A percentile compares a stretch with the other conserved stretches of the same genome.
Conservation (phyloP, 1,140 invertebrate genomes). For the Drosophila azteca region DNA sequence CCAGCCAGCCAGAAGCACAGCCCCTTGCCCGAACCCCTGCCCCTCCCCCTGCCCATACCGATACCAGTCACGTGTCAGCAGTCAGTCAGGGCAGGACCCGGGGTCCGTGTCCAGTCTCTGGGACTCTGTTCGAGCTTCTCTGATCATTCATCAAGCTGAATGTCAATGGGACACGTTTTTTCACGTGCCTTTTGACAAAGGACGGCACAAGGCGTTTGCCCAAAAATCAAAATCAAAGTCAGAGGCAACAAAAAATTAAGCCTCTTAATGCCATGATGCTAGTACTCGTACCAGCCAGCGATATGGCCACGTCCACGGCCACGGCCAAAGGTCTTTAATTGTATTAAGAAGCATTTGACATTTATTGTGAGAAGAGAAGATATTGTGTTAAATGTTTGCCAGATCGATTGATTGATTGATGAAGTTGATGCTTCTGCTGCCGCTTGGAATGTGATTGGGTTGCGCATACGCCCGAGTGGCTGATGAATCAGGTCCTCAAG, state of each 20-base stretch:
- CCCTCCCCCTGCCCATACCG: neutral
- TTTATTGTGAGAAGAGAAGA: slow-evolving; percentile 51
- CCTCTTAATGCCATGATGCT: slow-evolving; percentile 64
- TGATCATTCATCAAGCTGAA: slow-evolving; percentile 80
- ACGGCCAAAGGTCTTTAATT: slow-evolving; percentile 59
- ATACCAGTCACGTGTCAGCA: slow-evolving; percentile 70
- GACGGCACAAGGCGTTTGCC: slow-evolving; percentile 39
- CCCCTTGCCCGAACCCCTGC: neutral
- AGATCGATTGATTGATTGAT: slow-evolving; percentile 65
- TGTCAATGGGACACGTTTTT: slow-evolving; percentile 79
- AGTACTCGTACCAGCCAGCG: slow-evolving; percentile 7
- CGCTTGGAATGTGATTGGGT: slow-evolving; percentile 15
- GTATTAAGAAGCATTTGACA: slow-evolving; percentile 67
- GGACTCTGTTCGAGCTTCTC: slow-evolving; percentile 10
- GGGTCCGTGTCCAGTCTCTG: neutral
- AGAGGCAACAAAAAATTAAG: slow-evolving; percentile 67
- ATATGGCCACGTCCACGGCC: too few relatives aligned
- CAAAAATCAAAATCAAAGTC: slow-evolving; percentile 31
- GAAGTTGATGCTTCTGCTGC: neutral
- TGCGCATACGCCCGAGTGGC: slow-evolving; percentile 41
- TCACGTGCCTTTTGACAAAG: slow-evolving; percentile 76
- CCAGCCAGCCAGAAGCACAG: slow-evolving; percentile 12
- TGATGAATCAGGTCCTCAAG: neutral
- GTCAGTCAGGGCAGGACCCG: slow-evolving; percentile 59
- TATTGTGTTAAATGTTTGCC: slow-evolving; percentile 44